Evolutionary conservation across 2,113 vertebrate species (phyloP), one percentile per base, ranked within the genome.

Genomic region (Lophotis ruficrista): DNA sequence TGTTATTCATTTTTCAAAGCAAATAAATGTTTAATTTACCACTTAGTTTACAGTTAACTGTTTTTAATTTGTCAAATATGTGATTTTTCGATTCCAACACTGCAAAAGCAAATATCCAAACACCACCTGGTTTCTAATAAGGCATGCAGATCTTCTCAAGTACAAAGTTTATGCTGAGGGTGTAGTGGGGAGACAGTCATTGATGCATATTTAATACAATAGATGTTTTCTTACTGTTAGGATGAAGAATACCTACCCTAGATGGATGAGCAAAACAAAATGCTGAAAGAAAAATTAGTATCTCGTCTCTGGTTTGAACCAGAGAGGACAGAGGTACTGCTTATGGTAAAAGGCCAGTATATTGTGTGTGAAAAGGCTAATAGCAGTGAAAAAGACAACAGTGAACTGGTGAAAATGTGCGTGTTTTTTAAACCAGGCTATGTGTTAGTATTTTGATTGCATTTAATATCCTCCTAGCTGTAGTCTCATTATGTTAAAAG

Each of bases 291-390:
- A 77, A 60, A 64, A 50, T 45, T 93, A 70, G 5, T 79, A 16
- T 92, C 94, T 78, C 57, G 2, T 37, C 94, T 97, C 31, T 17
- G 7, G 60, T 86, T 92, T 77, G 58, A 51, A 79, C 58, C 91
- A 80, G 83, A 91, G 30, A 91, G 77, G 23, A 28, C 95, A 53
- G 93, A 97, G 53, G 77, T 93, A n/a, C 66, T 94, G 57, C 87
- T 91, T 53, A 57, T 86, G 89, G 73, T 68, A 50, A 72, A 86
- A 79, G 60, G 64, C 83, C 92, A 33, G 24, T 61, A 33, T 60
- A 24, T 23, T 25, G 51, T 7, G 17, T 69, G n/a, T 58, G 57
- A 76, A 47, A 68, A 6, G 3, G 25, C 57, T 80, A 83, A 57
- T 33, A 65, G 65, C 47, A 37, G 15, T 73, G 64, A 73, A 45